phyloP scores from a whole-genome alignment of 2,113 vertebrate species.

The Paramisgurnus dabryanus region DNA sequence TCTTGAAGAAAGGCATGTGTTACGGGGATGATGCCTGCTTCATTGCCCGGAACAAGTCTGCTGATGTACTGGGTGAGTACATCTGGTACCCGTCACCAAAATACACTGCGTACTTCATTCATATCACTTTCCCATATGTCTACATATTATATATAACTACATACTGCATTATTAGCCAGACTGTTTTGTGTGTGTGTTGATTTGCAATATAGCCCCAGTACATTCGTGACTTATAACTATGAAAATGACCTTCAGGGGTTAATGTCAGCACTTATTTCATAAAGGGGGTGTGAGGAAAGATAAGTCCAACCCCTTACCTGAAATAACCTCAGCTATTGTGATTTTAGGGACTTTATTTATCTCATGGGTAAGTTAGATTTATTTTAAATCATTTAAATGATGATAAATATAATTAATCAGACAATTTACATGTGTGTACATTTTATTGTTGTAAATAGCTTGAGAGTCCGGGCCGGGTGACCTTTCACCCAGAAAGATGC shows the following conservation, averaged over 20 bases:
- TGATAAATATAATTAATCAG: not conserved
- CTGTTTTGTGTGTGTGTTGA: not conserved
- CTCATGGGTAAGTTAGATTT: not conserved
- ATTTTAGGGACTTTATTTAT: not conserved
- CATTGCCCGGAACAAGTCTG: slow-evolving; percentile 85
- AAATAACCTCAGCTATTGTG: slow-evolving; percentile 6
- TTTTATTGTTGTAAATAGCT: not conserved
- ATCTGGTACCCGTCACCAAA: not conserved
- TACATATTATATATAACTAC: too few relatives aligned
- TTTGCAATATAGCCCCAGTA: not conserved
- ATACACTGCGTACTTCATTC: not conserved
- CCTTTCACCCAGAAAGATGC: slow-evolving; percentile 74
- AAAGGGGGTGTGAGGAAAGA: not conserved
- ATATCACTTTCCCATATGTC: not conserved
- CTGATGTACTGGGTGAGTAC: slow-evolving; percentile 92
- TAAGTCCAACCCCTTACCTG: slow-evolving; percentile 9
- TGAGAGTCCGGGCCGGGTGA: slow-evolving; percentile 43
- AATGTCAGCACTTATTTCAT: slow-evolving; percentile 4
- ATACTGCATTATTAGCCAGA: too few relatives aligned
- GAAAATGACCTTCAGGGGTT: slow-evolving; percentile 46
- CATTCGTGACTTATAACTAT: not conserved
- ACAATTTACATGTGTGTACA: not conserved
- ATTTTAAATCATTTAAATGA: too few relatives aligned
- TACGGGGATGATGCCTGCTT: slow-evolving; percentile 98
- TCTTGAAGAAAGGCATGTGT: slow-evolving; percentile 98